A percentile compares a stretch with the other conserved stretches of the same genome.
Conservation (phyloP, 35 echinoderm and acorn worm genomes). For the Acanthaster planci region DNA sequence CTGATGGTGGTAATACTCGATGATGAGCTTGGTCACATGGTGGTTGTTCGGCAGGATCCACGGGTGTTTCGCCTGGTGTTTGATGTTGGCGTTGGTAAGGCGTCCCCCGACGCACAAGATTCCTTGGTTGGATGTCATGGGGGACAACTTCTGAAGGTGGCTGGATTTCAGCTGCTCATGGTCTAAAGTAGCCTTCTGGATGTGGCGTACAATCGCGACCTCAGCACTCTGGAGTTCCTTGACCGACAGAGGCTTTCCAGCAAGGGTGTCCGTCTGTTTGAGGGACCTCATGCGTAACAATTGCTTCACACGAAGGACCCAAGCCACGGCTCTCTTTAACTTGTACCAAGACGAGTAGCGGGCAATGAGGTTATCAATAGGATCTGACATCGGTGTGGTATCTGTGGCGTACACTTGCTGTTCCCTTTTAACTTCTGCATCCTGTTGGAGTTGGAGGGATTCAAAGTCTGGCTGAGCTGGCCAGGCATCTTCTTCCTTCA, state of each 20-base stretch:
- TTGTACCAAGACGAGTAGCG: slow-evolving; percentile 34
- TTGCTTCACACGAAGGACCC: not conserved
- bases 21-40: slow-evolving; percentile 38
- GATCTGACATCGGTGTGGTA: not conserved
- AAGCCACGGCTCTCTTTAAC: slow-evolving; percentile 25
- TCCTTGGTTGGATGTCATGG: not conserved
- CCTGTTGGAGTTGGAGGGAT: too few species aligned
- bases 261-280: too few species aligned
- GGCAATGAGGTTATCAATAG: not conserved
- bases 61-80: slow-evolving; percentile 51
- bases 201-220: too few species aligned
- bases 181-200: too few species aligned
- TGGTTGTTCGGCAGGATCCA: slow-evolving; percentile 32
- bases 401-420: slow-evolving; percentile 7
- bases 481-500: not conserved
- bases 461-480: not conserved
- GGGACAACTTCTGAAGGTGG: not conserved
- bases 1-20: slow-evolving; percentile 39
- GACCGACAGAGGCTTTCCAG: too few species aligned
- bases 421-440: slow-evolving; percentile 27
- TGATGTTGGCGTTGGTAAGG: slow-evolving; percentile 35
- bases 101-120: slow-evolving; percentile 59
- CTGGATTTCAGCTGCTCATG: too few species aligned
- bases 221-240: too few species aligned
- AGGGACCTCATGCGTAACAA: not conserved